Base-by-base conservation (phyloP, 2,797 vertebrate species). In the Coendou prehensilis region DNA sequence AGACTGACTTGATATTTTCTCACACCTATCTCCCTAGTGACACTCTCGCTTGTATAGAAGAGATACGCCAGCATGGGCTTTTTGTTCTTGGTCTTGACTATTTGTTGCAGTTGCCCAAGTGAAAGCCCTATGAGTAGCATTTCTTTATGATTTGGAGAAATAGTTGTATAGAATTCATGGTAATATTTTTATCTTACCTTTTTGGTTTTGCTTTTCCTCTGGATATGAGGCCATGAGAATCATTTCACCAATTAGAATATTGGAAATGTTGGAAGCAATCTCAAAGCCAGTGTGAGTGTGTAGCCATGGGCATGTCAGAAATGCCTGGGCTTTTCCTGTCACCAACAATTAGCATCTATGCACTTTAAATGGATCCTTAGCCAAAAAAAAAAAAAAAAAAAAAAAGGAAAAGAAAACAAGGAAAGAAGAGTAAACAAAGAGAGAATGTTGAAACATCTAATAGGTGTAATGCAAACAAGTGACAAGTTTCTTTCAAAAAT, bases 391-490 rank as follows among this genome's bases (percentile, higher is more conserved):
- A 4, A 26, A 45, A 23, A 15, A 0, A 41, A 69, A 83, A 50
- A 54, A 8, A 5, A 33, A 23, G 61, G 94, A 81, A 79, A 4
- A 28, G 33, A 54, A 20, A 67, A 18, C 2, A 17, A 73, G 9
- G 41, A 26, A 41, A 45, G 23, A 45, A 28, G 71, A 14, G 18
- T 28, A 1, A 33, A 64, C 52, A 47, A 45, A 18, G 3, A 37
- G 50, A 59, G 5, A 8, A 52, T 79, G 14, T 50, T 6, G 56
- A 87, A 87, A 10, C 26, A 41, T 22, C 15, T 78, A 20, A 75
- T 71, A 84, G 14, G 56, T 87, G 13, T 26, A 90, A 93, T 50
- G 87, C 18, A 91, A 89, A 47, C 9, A 61, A 61, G 22, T 37
- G 41, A 4, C 41, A 15, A 15, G 80, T 90, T 63, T 87, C 18